phyloP scores from a whole-genome alignment of 1,140 invertebrate genomes.

The Zaprionus gabonicus region DNA sequence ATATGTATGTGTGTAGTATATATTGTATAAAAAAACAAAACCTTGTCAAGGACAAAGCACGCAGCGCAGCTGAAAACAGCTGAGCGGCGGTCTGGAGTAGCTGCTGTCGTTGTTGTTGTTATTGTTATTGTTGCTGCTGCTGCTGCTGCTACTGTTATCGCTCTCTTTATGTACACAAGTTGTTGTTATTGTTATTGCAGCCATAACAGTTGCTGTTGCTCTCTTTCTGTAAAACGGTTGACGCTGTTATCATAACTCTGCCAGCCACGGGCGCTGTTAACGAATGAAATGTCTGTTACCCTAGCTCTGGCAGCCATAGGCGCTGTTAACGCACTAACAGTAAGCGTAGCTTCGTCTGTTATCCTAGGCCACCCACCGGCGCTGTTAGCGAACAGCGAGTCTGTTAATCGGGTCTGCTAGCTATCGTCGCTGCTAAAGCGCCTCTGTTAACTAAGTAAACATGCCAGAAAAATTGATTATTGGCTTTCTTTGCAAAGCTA shows the following conservation, averaged over 20 bases:
- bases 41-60: slow-evolving; percentile 82
- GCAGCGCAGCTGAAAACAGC: slow-evolving; percentile 72
- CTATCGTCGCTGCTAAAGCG: slow-evolving; percentile 1
- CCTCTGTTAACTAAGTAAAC: slow-evolving; percentile 47
- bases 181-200: slow-evolving; percentile 16
- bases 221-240: slow-evolving; percentile 33
- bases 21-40: slow-evolving; percentile 70
- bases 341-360: slow-evolving; percentile 21
- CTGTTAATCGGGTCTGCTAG: slow-evolving; percentile 23
- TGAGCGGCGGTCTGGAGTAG: slow-evolving; percentile 62
- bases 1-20: background rate
- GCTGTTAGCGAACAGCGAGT: slow-evolving; percentile 41
- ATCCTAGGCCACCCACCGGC: background rate
- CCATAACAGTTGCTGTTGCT: background rate
- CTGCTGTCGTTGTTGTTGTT: slow-evolving; percentile 7
- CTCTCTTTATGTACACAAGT: slow-evolving; percentile 2
- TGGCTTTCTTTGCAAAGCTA: slow-evolving; percentile 41
- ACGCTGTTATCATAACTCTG: slow-evolving; percentile 18
- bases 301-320: background rate
- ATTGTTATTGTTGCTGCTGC: background rate
- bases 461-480: slow-evolving; percentile 56
- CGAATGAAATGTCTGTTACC: slow-evolving; percentile 28
- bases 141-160: slow-evolving; percentile 7
- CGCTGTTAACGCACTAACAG: slow-evolving; percentile 32
- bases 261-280: slow-evolving; percentile 10